These are phyloP conservation scores for Drosophila niveifrons DNA, from an alignment of 2,888 invertebrate species.

Conservation along the genomic window DNA sequence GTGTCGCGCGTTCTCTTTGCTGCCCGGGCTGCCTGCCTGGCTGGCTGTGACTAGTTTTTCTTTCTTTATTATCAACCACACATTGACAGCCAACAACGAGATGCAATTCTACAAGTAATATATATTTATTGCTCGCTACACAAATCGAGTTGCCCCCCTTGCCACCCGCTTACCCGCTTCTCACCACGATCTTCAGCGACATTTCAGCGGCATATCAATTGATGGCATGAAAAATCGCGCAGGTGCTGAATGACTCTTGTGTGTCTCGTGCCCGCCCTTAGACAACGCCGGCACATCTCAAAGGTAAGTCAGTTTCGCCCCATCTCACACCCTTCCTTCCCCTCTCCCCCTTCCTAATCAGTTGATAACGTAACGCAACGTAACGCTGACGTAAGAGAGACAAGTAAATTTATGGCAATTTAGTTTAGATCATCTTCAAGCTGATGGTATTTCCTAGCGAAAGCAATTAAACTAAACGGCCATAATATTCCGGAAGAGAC, in stretches of 20 bases:
- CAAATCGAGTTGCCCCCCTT: conserved; percentile 50
- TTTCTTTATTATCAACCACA: conserved; percentile 24
- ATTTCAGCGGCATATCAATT: conserved; percentile 54
- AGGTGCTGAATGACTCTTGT: conserved; percentile 62
- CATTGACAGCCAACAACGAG: conserved; percentile 58
- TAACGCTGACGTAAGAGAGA: conserved; percentile 68
- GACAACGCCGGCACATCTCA: conserved; percentile 58
- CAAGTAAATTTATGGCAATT: not conserved
- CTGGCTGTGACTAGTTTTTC: conserved; percentile 7
- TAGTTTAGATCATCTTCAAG: not conserved
- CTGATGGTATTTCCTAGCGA: conserved; percentile 36
- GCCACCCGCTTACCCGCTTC: not conserved
- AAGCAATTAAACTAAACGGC: conserved; percentile 39
- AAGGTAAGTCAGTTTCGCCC: conserved; percentile 28
- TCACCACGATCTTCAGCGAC: conserved; percentile 42
- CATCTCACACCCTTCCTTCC: not conserved
- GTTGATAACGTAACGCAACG: conserved; percentile 25
- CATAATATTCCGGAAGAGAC: conserved; percentile 51
- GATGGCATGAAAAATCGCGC: conserved; percentile 56
- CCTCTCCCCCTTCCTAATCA: not conserved
- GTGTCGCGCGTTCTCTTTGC: conserved; percentile 31
- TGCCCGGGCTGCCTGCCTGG: conserved; percentile 7
- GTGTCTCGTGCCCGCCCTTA: conserved; percentile 58
- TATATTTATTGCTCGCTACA: conserved; percentile 70
- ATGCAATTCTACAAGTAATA: conserved; percentile 67